Base-by-base conservation (phyloP, 2,888 invertebrate genomes). In the Smittia sp. region DNA sequence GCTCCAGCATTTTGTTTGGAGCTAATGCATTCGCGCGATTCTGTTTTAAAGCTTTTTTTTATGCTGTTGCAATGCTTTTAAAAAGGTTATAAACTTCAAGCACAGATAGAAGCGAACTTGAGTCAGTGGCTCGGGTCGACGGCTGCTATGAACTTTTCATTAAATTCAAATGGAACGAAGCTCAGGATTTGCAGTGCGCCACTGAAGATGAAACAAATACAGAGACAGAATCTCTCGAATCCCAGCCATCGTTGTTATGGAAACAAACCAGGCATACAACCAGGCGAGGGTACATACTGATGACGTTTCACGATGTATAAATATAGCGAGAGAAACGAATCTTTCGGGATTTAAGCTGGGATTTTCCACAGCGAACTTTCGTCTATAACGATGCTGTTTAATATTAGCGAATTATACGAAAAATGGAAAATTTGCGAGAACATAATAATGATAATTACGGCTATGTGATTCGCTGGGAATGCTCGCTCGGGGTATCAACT, bases 201-300 rank as follows among this genome's bases (percentile, higher is more conserved):
- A 46, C 46, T 46, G 46, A 66, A 11, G 27, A 15, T 11, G 20
- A 38, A 66, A 66, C 66, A 25, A 20, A 66, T 18, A 66, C 66
- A 32, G 9, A 32, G 32, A 32, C 32, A 32, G 3, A 6, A 6
- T 13, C n/a, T 20, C 13, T 25, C 69, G 52, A 52, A 69, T 69
- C 69, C 69, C 69, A 69, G 69, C 69, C 69, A 46, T n/a, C 46
- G 69, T 69, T 46, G 69, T 69, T 69, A 69, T 69, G 52, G 69
- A 46, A 69, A 69, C 69, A 9, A 39, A 52, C 22, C 6, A 63
- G 32, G 27, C 27, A 63, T 46, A 46, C 46, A 7, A 46, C 46
- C 46, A 46, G 46, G 13, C 20, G 41, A 67, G 7, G 52, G 1
- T n/a, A 69, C 22, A 58, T 46, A 46, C 46, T 58, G 58, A 58